Percentiles rank a stretch among this genome's conserved stretches.
phyloP scores from a whole-genome alignment of 2,888 invertebrate genomes.

The Meiosimyza platycephala region DNA sequence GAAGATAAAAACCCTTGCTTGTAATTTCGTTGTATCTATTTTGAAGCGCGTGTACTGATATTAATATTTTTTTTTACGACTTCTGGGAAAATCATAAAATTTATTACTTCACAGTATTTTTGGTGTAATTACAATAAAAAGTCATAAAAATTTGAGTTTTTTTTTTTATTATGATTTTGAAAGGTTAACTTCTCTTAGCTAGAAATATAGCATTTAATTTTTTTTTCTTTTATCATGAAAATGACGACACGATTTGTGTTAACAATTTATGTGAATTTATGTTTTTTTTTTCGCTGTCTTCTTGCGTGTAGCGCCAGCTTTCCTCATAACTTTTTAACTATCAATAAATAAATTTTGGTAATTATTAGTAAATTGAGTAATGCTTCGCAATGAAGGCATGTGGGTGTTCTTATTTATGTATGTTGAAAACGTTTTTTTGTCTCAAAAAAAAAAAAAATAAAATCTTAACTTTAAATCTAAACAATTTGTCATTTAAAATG shows the following conservation, averaged over 20 bases:
- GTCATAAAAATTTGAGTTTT: slow-evolving; percentile 37
- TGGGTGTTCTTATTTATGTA: slow-evolving; percentile 24
- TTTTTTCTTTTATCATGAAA: neutral
- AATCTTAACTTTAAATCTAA: too few species aligned
- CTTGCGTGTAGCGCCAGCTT: slow-evolving; percentile 40
- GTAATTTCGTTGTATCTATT: too few species aligned
- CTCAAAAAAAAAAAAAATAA: too few species aligned
- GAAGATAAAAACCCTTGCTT: too few species aligned
- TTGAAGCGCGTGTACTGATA: too few species aligned
- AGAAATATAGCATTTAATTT: too few species aligned
- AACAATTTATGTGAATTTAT: slow-evolving; percentile 11
- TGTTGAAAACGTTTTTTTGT: neutral
- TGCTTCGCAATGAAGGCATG: slow-evolving; percentile 14
- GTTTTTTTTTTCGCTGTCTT: neutral
- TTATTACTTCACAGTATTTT: slow-evolving; percentile 41
- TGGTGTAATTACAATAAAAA: slow-evolving; percentile 41
- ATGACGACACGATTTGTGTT: slow-evolving; percentile 7
- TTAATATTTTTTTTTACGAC: slow-evolving; percentile 34
- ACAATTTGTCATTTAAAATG: too few species aligned
- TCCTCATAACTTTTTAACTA: slow-evolving; percentile 19
- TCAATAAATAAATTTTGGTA: neutral
- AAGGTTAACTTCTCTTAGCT: slow-evolving; percentile 13
- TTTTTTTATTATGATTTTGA: slow-evolving; percentile 17
- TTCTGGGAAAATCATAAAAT: slow-evolving; percentile 46
- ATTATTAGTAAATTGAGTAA: slow-evolving; percentile 24